Base-by-base conservation (phyloP, 2,113 vertebrate species). In the Oenanthe melanoleuca region DNA sequence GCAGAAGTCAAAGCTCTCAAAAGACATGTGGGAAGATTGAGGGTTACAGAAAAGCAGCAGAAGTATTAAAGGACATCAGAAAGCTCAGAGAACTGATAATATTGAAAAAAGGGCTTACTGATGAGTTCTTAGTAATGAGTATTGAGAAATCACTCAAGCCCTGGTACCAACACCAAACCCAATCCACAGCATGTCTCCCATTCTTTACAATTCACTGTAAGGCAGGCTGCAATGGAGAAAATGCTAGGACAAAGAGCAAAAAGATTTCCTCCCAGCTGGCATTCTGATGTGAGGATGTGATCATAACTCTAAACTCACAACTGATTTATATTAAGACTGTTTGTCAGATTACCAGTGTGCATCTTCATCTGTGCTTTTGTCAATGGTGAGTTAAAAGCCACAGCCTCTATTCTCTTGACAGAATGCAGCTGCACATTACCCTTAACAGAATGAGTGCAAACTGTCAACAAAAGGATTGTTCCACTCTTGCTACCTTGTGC, bases 161-260 rank as follows among this genome's bases (percentile, higher is more conserved):
- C 66, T 38, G 78, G 85, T 75, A 89, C 53, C 81, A 96, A 88
- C 61, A 94, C 20, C 87, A 96, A 93, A 72, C 88, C 88, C 3
- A 8, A 89, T 85, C 80, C 90, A 87, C 65, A 67, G 80, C 65
- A 75, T 28, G 29, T 89, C 78, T 89, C 78, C 81, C 87, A 52
- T 31, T 89, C 92, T 88, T 89, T 90, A 79, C 33, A 85, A 64
- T 25, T 89, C 93, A 75, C 78, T 93, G 72, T 29, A 59, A 94
- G 75, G 72, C 59, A 92, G 94, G 83, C 86, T 94, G 93, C 95
- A 95, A 91, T 63, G 80, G 55, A 92, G 80, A 92, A 60, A 95
- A 80, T 57, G 89, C 89, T 78, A 91, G 64, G 80, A 85, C 2
- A 6, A 95, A 89, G 81, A 94, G 65, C 85, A 56, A 92, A 65